These are phyloP conservation scores for Gastrophysa polygoni DNA, from an alignment of 2,888 invertebrate species.

Conservation along the genomic window DNA sequence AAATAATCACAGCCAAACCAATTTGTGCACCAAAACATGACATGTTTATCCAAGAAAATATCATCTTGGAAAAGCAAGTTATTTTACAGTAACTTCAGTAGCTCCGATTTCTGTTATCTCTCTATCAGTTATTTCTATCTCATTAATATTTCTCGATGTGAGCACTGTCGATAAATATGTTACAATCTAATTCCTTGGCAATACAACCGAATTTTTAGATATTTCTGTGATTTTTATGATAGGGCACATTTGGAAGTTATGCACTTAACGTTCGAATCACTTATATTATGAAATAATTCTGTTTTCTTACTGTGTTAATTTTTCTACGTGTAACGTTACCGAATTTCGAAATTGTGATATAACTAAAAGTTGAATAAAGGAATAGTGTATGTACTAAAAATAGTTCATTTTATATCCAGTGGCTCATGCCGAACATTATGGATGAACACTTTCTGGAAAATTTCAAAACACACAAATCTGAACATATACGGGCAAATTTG, in stretches of 20 bases:
- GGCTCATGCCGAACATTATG: too few relatives aligned
- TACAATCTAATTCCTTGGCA: slow-evolving; percentile 7
- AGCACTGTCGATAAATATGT: slow-evolving; percentile 7
- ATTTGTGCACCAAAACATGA: background rate
- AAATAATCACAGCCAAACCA: too few relatives aligned
- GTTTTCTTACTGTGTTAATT: slow-evolving; percentile 35
- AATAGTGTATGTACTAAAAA: slow-evolving; percentile 33
- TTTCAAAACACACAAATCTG: too few relatives aligned
- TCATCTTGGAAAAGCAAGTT: too few relatives aligned
- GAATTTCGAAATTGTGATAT: slow-evolving; percentile 60
- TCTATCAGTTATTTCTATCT: too few relatives aligned
- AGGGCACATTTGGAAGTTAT: slow-evolving; percentile 30
- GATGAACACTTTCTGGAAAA: too few relatives aligned
- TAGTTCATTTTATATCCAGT: background rate
- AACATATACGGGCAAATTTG: too few relatives aligned
- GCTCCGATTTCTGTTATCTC: too few relatives aligned
- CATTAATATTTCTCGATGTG: slow-evolving; percentile 2
- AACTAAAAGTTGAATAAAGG: slow-evolving; percentile 43
- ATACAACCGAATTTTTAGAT: slow-evolving; percentile 8
- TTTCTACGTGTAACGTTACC: slow-evolving; percentile 56
- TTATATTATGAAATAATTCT: slow-evolving; percentile 19
- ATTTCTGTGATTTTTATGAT: slow-evolving; percentile 35
- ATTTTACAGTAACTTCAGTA: too few relatives aligned
- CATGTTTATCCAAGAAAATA: background rate
- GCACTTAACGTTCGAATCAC: slow-evolving; percentile 13